Evolutionary conservation across 2,113 vertebrate genomes (phyloP).

Genomic region (Eclectus roratus): DNA sequence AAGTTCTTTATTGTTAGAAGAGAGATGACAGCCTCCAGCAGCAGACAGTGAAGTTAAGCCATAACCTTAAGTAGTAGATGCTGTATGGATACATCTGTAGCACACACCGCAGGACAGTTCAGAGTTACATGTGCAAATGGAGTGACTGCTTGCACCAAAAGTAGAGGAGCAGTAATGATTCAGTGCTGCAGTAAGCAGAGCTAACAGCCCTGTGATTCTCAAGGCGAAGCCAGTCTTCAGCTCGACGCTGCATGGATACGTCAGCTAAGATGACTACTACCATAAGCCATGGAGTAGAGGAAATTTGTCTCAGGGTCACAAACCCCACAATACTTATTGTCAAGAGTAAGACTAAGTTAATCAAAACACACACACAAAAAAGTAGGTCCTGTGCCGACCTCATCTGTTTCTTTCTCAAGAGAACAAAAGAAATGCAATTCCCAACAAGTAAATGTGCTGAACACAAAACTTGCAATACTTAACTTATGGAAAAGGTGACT

Average conservation of each 20-base stretch:
- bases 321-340: background rate
- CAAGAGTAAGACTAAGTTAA: background rate
- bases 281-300: background rate
- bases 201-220: background rate
- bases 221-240: background rate
- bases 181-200: accelerated
- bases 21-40: background rate
- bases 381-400: background rate
- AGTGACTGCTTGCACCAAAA: background rate
- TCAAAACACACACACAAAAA: background rate
- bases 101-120: background rate
- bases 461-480: background rate
- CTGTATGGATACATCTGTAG: background rate
- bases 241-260: background rate
- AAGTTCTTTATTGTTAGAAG: background rate
- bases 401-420: background rate
- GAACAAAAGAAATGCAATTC: background rate
- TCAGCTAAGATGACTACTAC: background rate
- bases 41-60: background rate
- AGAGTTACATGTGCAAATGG: background rate
- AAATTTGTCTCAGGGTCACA: background rate
- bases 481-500: background rate
- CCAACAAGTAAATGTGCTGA: background rate
- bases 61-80: background rate
- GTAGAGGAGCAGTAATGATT: background rate